phyloP scores from a whole-genome alignment of 2,888 invertebrate species.

The Drosophila emarginata region DNA sequence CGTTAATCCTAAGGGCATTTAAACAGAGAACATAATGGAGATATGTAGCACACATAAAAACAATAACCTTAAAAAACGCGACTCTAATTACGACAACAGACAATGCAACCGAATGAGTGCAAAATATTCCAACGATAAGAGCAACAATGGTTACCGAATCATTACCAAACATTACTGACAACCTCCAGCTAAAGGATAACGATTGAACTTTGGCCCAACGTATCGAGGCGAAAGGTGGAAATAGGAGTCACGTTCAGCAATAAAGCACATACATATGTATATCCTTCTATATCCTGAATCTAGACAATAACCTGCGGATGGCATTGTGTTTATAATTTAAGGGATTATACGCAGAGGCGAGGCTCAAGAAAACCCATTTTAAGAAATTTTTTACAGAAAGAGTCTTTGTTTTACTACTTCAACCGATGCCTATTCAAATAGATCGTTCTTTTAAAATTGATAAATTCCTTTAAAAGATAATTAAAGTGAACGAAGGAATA shows the following conservation, averaged over 20 bases:
- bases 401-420: too few relatives aligned
- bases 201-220: neutral
- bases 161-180: neutral
- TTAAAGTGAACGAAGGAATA: too few relatives aligned
- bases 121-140: conserved; percentile 12
- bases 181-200: neutral
- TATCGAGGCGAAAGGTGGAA: neutral
- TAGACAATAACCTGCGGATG: neutral
- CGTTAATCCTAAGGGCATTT: neutral
- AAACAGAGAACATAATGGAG: conserved; percentile 45
- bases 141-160: conserved; percentile 10
- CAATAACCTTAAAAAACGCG: conserved; percentile 59
- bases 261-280: neutral
- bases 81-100: conserved; percentile 58
- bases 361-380: too few relatives aligned
- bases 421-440: too few relatives aligned
- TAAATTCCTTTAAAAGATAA: too few relatives aligned
- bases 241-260: neutral
- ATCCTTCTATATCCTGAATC: neutral
- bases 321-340: neutral
- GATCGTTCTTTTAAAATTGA: too few relatives aligned
- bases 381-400: too few relatives aligned
- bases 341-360: too few relatives aligned
- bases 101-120: conserved; percentile 43
- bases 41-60: conserved; percentile 60